Conservation (phyloP, 1,140 invertebrate species). For the Rhyacophila brunnea region DNA sequence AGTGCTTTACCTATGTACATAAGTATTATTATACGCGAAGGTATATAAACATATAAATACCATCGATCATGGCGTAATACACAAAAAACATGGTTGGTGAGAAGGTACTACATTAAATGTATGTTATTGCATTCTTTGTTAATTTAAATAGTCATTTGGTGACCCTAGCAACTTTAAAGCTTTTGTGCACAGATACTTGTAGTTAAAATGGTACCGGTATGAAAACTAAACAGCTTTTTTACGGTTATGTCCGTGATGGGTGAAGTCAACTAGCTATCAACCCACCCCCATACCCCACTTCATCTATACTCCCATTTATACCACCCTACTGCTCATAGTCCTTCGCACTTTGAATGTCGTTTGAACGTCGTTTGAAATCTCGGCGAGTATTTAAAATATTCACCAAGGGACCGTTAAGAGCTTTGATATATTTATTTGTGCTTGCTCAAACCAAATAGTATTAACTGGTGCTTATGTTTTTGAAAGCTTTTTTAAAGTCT, state of each 20-base stretch:
- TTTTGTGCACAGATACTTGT: constrained; percentile 6
- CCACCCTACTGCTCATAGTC: too few relatives aligned
- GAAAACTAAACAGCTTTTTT: constrained; percentile 31
- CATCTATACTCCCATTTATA: not conserved
- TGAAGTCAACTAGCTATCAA: constrained; percentile 14
- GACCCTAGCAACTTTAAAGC: not conserved
- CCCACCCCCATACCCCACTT: not conserved
- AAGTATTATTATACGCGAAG: too few relatives aligned
- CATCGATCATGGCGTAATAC: too few relatives aligned
- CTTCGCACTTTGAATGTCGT: constrained; percentile 22
- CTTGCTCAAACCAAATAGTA: not conserved
- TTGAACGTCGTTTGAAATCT: constrained; percentile 28
- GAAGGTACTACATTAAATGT: too few relatives aligned
- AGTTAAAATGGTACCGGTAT: constrained; percentile 16
- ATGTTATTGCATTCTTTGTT: too few relatives aligned
- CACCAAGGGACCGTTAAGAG: constrained; percentile 18
- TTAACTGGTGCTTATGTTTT: too few relatives aligned
- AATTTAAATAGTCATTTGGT: too few relatives aligned
- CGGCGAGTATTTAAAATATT: constrained; percentile 30
- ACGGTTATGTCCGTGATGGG: constrained; percentile 28
- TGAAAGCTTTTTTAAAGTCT: too few relatives aligned
- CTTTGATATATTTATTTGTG: constrained; percentile 22
- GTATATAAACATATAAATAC: too few relatives aligned
- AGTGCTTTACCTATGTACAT: too few relatives aligned
- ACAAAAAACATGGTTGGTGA: too few relatives aligned